A percentile compares a stretch with the other conserved stretches of the same genome.
Evolutionary conservation across 2,888 invertebrate species (phyloP).

Genomic region (Iphiclides podalirius): DNA sequence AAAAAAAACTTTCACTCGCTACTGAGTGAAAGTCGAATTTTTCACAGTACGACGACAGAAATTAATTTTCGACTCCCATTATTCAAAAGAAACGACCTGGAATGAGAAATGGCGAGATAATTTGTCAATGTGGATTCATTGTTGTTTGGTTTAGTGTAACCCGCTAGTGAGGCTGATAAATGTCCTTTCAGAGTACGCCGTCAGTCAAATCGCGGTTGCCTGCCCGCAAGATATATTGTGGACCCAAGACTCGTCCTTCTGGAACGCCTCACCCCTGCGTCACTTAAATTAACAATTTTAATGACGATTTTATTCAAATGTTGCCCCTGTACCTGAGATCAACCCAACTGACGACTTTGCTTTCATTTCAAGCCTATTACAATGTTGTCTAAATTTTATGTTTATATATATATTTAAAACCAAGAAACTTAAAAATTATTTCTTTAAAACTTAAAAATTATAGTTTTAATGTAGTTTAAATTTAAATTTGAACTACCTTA

Average conservation of each 20-base stretch:
- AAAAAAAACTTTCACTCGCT: too few relatives aligned
- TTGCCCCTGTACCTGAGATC: conserved; percentile 10
- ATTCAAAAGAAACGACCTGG: conserved; percentile 60
- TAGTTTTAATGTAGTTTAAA: too few relatives aligned
- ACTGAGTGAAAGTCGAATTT: too few relatives aligned
- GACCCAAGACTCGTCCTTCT: conserved; percentile 68
- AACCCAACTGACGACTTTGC: not conserved
- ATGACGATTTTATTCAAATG: conserved; percentile 25
- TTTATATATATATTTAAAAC: too few relatives aligned
- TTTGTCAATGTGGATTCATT: conserved; percentile 79
- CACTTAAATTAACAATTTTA: conserved; percentile 69
- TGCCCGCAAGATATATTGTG: conserved; percentile 78
- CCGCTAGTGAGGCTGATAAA: conserved; percentile 78
- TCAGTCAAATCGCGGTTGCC: conserved; percentile 79
- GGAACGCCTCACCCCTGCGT: conserved; percentile 55
- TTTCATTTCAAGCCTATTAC: not conserved
- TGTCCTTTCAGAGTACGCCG: conserved; percentile 77
- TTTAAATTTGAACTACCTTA: too few relatives aligned
- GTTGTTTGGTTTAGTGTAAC: conserved; percentile 78
- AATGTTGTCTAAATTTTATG: not conserved
- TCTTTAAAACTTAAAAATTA: too few relatives aligned
- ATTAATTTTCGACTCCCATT: conserved; percentile 37
- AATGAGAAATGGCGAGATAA: conserved; percentile 69
- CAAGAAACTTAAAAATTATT: too few relatives aligned
- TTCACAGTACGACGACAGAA: not conserved